A percentile compares a stretch with the other conserved stretches of the same genome.
phyloP scores from a whole-genome alignment of 2,797 vertebrate genomes.

The Catostomus latipinnis region DNA sequence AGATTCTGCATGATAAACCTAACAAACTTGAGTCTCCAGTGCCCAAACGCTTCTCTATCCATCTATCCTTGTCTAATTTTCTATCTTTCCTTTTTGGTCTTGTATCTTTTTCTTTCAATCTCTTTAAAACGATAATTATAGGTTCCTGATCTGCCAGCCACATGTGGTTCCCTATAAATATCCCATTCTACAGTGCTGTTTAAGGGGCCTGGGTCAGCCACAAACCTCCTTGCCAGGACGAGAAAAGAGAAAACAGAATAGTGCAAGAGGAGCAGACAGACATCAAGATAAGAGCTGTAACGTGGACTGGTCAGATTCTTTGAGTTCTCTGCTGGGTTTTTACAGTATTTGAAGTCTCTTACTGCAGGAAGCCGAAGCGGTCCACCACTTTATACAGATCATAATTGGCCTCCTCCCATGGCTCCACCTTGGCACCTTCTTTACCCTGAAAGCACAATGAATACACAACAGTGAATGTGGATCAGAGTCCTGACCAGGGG shows the following conservation, averaged over 20 bases:
- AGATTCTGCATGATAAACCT: too few species aligned
- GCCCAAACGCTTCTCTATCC: neutral
- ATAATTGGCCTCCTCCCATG: constrained; percentile 97
- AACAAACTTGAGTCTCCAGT: too few species aligned
- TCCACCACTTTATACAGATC: constrained; percentile 95
- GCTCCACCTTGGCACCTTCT: constrained; percentile 90
- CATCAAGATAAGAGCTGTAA: neutral
- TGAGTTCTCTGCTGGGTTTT: neutral
- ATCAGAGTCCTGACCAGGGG: neutral
- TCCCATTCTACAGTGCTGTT: constrained; percentile 58
- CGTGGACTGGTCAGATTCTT: too few species aligned
- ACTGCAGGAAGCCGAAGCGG: constrained; percentile 98
- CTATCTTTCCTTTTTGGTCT: neutral
- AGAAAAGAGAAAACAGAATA: neutral
- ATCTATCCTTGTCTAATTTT: neutral
- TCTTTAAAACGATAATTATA: constrained; percentile 69
- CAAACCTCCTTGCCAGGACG: constrained; percentile 22
- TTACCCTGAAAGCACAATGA: constrained; percentile 81
- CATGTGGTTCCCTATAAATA: constrained; percentile 72
- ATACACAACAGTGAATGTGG: constrained; percentile 7
- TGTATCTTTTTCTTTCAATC: constrained; percentile 38
- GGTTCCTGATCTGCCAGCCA: constrained; percentile 65
- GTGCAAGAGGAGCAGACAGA: constrained; percentile 11
- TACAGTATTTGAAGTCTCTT: constrained; percentile 70
- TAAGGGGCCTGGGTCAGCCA: constrained; percentile 58